These are phyloP conservation scores for Habrosyne pyritoides DNA, from an alignment of 2,888 invertebrate genomes.

Conservation along the genomic window DNA sequence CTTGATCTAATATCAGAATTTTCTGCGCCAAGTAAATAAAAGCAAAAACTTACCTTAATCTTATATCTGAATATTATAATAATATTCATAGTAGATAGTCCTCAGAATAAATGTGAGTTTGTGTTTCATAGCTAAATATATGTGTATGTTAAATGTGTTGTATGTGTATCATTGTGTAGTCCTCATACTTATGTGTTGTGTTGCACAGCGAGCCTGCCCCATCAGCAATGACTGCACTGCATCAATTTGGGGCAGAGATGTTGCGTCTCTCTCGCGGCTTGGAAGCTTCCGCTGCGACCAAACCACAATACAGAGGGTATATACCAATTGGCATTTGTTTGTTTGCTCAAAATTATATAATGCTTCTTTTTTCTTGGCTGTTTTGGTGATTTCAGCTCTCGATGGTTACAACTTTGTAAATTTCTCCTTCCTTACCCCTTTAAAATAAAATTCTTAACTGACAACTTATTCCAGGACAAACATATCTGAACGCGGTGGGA, in stretches of 20 bases:
- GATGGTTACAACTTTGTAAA: not conserved
- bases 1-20: not conserved
- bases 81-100: not conserved
- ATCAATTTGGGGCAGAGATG: slow-evolving; percentile 94
- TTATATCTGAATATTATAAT: not conserved
- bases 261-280: slow-evolving; percentile 91
- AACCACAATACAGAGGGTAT: slow-evolving; percentile 78
- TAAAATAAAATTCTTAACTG: not conserved
- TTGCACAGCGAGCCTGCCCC: slow-evolving; percentile 89
- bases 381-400: not conserved
- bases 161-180: slow-evolving; percentile 59
- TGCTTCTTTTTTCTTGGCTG: not conserved
- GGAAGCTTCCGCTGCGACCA: slow-evolving; percentile 86
- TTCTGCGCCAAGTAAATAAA: not conserved
- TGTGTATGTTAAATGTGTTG: slow-evolving; percentile 13
- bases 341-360: slow-evolving; percentile 49
- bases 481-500: slow-evolving; percentile 70
- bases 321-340: slow-evolving; percentile 66
- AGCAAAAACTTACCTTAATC: not conserved
- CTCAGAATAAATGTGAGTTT: not conserved
- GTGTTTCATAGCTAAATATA: not conserved
- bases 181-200: slow-evolving; percentile 70
- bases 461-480: slow-evolving; percentile 57
- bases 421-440: not conserved
- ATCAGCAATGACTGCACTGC: slow-evolving; percentile 92